phyloP scores from a whole-genome alignment of 92 coral and sea anemone species.

The Paramuricea clavata region DNA sequence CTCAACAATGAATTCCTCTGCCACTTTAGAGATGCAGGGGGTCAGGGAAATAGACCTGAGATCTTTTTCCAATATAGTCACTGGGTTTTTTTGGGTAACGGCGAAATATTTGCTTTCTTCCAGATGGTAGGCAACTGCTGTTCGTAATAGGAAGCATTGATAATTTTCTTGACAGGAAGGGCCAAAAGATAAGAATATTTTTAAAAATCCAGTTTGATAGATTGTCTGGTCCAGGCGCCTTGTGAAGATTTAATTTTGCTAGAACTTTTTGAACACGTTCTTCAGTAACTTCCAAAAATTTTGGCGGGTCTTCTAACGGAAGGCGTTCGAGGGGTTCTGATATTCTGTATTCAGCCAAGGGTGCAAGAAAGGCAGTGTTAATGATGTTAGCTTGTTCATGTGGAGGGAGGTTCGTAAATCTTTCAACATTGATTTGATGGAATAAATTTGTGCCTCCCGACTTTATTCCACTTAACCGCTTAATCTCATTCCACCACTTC shows the following conservation, averaged over 20 bases:
- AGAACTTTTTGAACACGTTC: too few species aligned
- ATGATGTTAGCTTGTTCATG: conserved; percentile 16
- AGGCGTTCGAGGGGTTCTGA: conserved; percentile 16
- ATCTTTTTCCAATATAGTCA: conserved; percentile 45
- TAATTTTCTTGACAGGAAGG: conserved; percentile 42
- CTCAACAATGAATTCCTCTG: conserved; percentile 44
- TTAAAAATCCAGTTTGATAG: conserved; percentile 49
- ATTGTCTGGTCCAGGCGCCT: too few species aligned
- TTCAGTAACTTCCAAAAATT: too few species aligned
- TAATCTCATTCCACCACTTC: too few species aligned
- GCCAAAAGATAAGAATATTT: conserved; percentile 59
- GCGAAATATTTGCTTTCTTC: conserved; percentile 52
- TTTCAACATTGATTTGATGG: too few species aligned
- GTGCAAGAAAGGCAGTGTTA: conserved; percentile 15
- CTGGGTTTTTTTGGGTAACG: conserved; percentile 49
- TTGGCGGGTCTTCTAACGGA: conserved; percentile 37
- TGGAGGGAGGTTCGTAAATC: not conserved
- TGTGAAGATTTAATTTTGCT: too few species aligned
- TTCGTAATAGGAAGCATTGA: conserved; percentile 46
- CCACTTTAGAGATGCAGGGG: conserved; percentile 43
- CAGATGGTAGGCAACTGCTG: conserved; percentile 56
- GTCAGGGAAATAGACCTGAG: conserved; percentile 53
- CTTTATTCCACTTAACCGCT: too few species aligned
- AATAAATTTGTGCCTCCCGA: too few species aligned
- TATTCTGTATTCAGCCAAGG: not conserved